A percentile compares a stretch with the other conserved stretches of the same genome.
Evolutionary conservation across 2,797 vertebrate genomes (phyloP).

Genomic region (Spinus olivaceus): DNA sequence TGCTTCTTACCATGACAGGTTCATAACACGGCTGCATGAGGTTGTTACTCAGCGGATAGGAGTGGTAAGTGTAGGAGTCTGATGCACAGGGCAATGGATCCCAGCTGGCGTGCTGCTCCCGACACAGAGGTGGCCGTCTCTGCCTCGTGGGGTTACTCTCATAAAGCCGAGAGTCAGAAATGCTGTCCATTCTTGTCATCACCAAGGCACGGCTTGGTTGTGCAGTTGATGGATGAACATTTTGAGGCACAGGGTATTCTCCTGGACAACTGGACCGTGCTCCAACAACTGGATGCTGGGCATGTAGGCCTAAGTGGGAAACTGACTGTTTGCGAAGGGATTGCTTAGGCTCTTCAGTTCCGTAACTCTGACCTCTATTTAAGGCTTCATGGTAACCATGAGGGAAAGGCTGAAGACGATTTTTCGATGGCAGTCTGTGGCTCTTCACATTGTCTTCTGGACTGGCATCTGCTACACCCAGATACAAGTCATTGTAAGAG

Average conservation of each 20-base stretch:
- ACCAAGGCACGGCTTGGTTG: conserved; percentile 93
- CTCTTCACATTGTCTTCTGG: conserved; percentile 90
- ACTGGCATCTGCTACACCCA: conserved; percentile 88
- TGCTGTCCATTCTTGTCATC: conserved; percentile 98
- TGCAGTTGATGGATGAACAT: conserved; percentile 82
- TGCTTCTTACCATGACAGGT: conserved; percentile 96
- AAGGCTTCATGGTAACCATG: conserved; percentile 94
- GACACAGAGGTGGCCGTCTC: conserved; percentile 91
- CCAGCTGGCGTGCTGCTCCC: conserved; percentile 99
- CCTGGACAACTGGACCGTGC: conserved; percentile 92
- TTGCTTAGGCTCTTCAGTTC: conserved; percentile 91
- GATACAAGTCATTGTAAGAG: conserved; percentile 92
- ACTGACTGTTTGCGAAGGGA: conserved; percentile 85
- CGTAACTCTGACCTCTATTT: conserved; percentile 91
- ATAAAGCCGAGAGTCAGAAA: conserved; percentile 96
- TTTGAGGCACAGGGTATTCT: conserved; percentile 90
- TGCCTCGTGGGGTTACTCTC: conserved; percentile 93
- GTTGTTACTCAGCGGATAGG: conserved; percentile 89
- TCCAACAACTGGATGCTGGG: conserved; percentile 86
- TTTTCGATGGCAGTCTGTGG: conserved; percentile 84
- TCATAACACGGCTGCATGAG: conserved; percentile 96
- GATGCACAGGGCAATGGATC: conserved; percentile 89
- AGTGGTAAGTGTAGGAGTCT: conserved; percentile 89
- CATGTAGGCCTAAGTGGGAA: conserved; percentile 86
- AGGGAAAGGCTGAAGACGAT: conserved; percentile 88